Conservation (phyloP, 1,140 invertebrate genomes). For the Eriosoma lanigerum region DNA sequence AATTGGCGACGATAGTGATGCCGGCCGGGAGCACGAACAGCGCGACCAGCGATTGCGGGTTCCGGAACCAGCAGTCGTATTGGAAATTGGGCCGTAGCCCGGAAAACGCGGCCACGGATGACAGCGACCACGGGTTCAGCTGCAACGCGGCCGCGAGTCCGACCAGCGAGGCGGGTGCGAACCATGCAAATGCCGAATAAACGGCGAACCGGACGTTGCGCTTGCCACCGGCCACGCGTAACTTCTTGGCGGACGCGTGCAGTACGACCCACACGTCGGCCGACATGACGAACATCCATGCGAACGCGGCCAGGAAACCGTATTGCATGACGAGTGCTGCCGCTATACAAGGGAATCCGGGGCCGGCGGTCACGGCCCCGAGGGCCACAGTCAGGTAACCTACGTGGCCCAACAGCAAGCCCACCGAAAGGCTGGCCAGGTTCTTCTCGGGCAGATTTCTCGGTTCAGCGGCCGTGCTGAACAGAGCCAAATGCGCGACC, state of each 20-base stretch:
- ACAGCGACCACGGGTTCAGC: neutral
- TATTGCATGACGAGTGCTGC: conserved; percentile 17
- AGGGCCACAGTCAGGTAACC: neutral
- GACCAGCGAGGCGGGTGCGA: conserved; percentile 16
- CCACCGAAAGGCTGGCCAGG: neutral
- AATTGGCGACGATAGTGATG: conserved; percentile 12
- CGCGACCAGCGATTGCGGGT: conserved; percentile 31
- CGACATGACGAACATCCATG: conserved; percentile 49
- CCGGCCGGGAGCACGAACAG: conserved; percentile 47
- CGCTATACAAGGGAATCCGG: neutral
- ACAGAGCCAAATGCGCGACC: conserved; percentile 2
- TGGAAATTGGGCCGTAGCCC: conserved; percentile 33
- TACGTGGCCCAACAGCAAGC: conserved; percentile 29
- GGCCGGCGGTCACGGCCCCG: neutral
- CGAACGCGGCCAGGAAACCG: conserved; percentile 45
- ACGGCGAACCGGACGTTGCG: conserved; percentile 13
- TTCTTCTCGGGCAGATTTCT: conserved; percentile 30
- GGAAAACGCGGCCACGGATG: neutral
- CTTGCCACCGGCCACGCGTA: neutral
- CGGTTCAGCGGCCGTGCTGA: neutral
- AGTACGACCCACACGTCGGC: conserved; percentile 40
- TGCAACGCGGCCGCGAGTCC: neutral
- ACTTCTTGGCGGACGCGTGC: conserved; percentile 11
- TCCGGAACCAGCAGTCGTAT: conserved; percentile 45
- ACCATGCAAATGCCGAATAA: conserved; percentile 43